Base-by-base conservation (phyloP, 1,140 invertebrate species). In the Lepidurus packardi region DNA sequence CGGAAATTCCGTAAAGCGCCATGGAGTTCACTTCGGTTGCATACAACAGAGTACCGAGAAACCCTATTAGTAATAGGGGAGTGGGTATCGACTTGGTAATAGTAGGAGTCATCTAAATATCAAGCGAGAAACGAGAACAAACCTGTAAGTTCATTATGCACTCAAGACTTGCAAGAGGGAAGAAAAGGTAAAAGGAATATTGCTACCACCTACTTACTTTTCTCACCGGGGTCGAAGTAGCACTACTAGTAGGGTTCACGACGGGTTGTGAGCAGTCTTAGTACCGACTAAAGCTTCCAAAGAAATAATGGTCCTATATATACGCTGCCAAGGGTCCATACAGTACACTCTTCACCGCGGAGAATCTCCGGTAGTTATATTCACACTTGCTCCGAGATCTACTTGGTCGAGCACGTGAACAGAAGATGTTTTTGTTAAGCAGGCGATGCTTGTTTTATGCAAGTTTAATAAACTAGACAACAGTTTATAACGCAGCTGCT, bases 251-350 rank as follows among this genome's bases (percentile, higher is more conserved):
- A 65, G 53, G 53, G 53, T 65, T 65, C 53, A 65, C 53, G 53
- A n/a, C 53, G 53, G 53, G 9, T 65, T 65, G 53, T 16, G 53
- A 65, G 53, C 53, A 65, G 53, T 65, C 53, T 65, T 16, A 65
- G 53, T 65, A 65, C 53, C 8, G 53, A 65, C 53, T 65, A 65
- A 65, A 65, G 53, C 53, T 65, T 65, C 53, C 53, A 65, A 65
- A 21, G 53, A 65, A 65, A n/a, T 65, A 13, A 65, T 65, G 53
- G 16, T 65, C 34, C 53, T 65, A 65, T 65, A 65, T 65, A 65
- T 65, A 65, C 53, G 53, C 16, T 65, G 21, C 13, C 34, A 34
- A 34, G 34, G 53, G 53, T 21, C 53, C 53, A 65, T n/a, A 65
- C 53, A 34, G 34, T 34, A 34, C 3, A 34, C 34, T 34, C 34